These are phyloP conservation scores for Tretioscincus oriximinensis DNA, from an alignment of 2,113 vertebrate species.

Conservation along the genomic window DNA sequence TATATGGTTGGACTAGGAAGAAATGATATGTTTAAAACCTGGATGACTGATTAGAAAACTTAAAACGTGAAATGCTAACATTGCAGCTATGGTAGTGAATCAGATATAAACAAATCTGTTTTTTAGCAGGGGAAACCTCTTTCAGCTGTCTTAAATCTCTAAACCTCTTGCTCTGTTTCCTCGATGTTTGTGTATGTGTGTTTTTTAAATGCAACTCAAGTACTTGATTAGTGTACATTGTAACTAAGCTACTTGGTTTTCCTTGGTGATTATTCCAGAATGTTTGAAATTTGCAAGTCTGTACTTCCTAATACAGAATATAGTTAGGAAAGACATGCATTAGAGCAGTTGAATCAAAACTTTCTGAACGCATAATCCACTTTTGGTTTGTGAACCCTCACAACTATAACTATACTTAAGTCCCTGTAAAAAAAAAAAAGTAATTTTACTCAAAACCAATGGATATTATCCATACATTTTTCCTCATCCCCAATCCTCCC, in stretches of 20 bases:
- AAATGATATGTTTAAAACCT: slow-evolving; percentile 18
- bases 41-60: slow-evolving; percentile 20
- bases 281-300: background rate
- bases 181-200: background rate
- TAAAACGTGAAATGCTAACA: slow-evolving; percentile 23
- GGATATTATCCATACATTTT: no score
- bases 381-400: no score
- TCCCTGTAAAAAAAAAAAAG: no score
- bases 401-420: no score
- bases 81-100: slow-evolving; percentile 24
- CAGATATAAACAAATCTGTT: slow-evolving; percentile 33
- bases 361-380: no score
- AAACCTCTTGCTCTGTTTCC: slow-evolving; percentile 5
- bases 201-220: slow-evolving; percentile 6
- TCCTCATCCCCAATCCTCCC: no score
- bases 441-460: no score
- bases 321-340: background rate
- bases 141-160: slow-evolving; percentile 15
- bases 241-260: slow-evolving; percentile 13
- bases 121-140: background rate
- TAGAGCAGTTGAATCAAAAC: background rate
- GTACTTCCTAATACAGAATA: background rate
- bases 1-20: background rate
- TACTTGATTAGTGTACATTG: background rate
- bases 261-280: background rate